phyloP scores from a whole-genome alignment of 2,888 invertebrate genomes.

The Scaptomyza flava region DNA sequence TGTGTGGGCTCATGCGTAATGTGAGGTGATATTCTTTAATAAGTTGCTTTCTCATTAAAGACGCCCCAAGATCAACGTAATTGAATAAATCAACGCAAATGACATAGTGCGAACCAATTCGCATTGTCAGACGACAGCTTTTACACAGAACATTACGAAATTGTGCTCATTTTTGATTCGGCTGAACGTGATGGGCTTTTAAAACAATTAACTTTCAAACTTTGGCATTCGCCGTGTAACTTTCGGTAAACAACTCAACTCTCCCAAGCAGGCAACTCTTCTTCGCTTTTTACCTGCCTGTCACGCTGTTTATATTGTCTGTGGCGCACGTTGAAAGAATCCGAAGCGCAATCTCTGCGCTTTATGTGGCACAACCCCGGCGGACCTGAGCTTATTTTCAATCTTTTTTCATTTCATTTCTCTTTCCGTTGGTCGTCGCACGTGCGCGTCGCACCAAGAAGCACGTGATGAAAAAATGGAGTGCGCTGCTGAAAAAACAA shows the following conservation, averaged over 20 bases:
- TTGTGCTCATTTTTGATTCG: slow-evolving; percentile 30
- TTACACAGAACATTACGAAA: slow-evolving; percentile 10
- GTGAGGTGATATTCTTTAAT: slow-evolving; percentile 43
- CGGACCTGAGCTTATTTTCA: slow-evolving; percentile 60
- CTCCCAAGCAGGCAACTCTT: slow-evolving; percentile 33
- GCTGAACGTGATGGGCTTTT: slow-evolving; percentile 58
- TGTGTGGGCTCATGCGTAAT: slow-evolving; percentile 30
- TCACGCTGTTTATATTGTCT: slow-evolving; percentile 61
- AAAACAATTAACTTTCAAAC: slow-evolving; percentile 74
- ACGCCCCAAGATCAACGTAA: slow-evolving; percentile 42
- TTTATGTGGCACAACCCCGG: slow-evolving; percentile 42
- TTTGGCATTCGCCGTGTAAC: slow-evolving; percentile 50
- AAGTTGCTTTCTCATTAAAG: slow-evolving; percentile 52
- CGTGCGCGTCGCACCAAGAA: slow-evolving; percentile 37
- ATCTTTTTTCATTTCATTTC: slow-evolving; percentile 41
- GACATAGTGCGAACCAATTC: slow-evolving; percentile 17
- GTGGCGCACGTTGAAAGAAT: slow-evolving; percentile 53
- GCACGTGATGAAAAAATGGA: slow-evolving; percentile 60
- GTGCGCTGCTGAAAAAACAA: slow-evolving; percentile 57
- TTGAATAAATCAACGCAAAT: slow-evolving; percentile 59
- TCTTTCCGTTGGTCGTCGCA: slow-evolving; percentile 43
- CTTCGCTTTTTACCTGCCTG: slow-evolving; percentile 24
- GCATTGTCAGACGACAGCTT: slow-evolving; percentile 2
- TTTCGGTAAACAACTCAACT: slow-evolving; percentile 39
- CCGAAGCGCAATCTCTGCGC: slow-evolving; percentile 63